These are phyloP conservation scores for Phaenicophaeus curvirostris DNA, from an alignment of 2,797 vertebrate genomes.

Conservation along the genomic window DNA sequence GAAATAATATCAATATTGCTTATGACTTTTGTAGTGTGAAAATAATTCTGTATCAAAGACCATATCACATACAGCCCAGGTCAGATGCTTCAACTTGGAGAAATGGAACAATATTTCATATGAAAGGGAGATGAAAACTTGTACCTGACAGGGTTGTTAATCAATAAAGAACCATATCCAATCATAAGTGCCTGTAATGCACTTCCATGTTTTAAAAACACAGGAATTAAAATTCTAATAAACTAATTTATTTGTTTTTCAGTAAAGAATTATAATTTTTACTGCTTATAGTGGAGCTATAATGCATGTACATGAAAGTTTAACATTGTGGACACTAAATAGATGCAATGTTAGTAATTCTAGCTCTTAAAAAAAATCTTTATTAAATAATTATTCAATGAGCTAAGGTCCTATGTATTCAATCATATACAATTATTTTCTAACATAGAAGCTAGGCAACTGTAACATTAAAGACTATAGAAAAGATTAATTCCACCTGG, in stretches of 20 bases:
- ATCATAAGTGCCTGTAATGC: neutral
- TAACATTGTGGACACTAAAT: neutral
- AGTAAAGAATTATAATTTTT: neutral
- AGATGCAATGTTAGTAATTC: neutral
- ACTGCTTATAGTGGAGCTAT: neutral
- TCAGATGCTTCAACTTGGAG: neutral
- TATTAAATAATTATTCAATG: neutral
- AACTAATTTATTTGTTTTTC: neutral
- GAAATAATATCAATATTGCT: neutral
- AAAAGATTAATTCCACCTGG: no score
- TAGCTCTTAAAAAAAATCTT: neutral
- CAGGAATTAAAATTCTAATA: neutral
- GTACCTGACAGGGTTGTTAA: neutral
- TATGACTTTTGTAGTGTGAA: neutral
- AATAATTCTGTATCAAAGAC: neutral
- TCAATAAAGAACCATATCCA: neutral
- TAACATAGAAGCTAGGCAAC: neutral
- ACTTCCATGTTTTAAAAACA: neutral
- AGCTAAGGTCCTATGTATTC: neutral
- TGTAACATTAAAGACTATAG: neutral
- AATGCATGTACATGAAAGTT: neutral
- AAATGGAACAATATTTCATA: neutral
- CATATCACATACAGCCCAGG: neutral
- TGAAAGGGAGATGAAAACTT: neutral
- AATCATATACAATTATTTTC: neutral